Evolutionary conservation across 2,113 vertebrate species (phyloP), one percentile per base, ranked within the genome.

Genomic region (Corythornis cristatus): DNA sequence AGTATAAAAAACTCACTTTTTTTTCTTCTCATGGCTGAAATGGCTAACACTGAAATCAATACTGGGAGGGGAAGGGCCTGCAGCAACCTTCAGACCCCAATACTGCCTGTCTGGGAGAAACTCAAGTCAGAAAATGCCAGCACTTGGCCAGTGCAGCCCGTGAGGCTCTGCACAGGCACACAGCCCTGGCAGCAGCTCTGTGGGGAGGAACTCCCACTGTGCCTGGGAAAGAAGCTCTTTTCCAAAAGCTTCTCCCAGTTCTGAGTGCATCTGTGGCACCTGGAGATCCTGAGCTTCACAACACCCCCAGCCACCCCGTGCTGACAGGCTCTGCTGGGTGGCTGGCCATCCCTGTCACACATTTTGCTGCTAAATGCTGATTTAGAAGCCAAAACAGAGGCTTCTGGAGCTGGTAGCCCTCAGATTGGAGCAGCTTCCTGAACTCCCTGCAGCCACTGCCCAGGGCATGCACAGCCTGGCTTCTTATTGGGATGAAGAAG

Each of bases 261-360:
- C 50, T 3, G 1, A 71, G 35, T 0, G 0, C 26, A 3, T 35
- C 43, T 8, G 5, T 48, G 12, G 31, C 3, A 62, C 16, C 54
- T 42, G 67, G 64, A 93, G 83, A 85, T 33, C 11, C 11, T 0
- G 0, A 40, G 40, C 35, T 70, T 65, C 29, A 22, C 61, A 71
- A 56, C 5, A 5, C 21, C 26, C 9, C 23, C 46, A 45, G 18
- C 6, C 60, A 75, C 29, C 21, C 45, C 50, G 50, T 2, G 31
- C 48, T 37, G 65, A 83, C 77, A 90, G 51, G 33, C 51, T 45
- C 33, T 68, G 43, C 60, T 78, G 40, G 37, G 40, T 46, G 40
- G 37, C n/a, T 46, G 22, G 60, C 51, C 64, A 48, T 6, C 51
- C 53, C 66, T 31, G 8, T 60, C 56, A 40, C 78, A 56, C 15